Evolutionary conservation across 2,888 invertebrate species (phyloP).

Genomic region (Hoplodrina ambigua): DNA sequence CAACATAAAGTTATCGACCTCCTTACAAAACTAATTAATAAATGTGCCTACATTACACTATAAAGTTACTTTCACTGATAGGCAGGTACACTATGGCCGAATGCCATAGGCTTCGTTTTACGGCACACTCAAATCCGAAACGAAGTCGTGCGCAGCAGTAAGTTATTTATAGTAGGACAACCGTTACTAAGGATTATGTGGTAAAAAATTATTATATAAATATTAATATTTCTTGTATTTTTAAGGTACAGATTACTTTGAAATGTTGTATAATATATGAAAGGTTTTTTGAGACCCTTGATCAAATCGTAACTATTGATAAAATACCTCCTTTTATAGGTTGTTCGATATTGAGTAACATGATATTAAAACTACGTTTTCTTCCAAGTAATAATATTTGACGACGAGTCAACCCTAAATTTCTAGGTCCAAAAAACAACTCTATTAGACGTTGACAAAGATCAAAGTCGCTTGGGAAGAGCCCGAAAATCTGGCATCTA

Average conservation of each 20-base stretch:
- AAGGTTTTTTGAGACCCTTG: not conserved
- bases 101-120: no score
- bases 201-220: not conserved
- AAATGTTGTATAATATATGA: not conserved
- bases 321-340: not conserved
- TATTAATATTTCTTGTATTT: not conserved
- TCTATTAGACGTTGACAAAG: constrained; percentile 11
- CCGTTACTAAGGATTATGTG: not conserved
- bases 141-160: no score
- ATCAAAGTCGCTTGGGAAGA: constrained; percentile 22
- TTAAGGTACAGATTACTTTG: not conserved
- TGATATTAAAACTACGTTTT: constrained; percentile 46
- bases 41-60: no score
- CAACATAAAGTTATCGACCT: no score
- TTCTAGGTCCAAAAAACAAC: constrained; percentile 11
- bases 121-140: no score
- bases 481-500: constrained; percentile 48
- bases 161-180: not conserved
- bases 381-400: constrained; percentile 47
- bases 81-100: no score
- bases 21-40: no score
- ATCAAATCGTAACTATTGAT: not conserved
- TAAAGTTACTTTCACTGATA: no score
- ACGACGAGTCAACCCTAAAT: constrained; percentile 26
- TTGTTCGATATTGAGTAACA: constrained; percentile 22